Base-by-base conservation (phyloP, 2,113 vertebrate genomes). In the Anser brachyrhynchus region DNA sequence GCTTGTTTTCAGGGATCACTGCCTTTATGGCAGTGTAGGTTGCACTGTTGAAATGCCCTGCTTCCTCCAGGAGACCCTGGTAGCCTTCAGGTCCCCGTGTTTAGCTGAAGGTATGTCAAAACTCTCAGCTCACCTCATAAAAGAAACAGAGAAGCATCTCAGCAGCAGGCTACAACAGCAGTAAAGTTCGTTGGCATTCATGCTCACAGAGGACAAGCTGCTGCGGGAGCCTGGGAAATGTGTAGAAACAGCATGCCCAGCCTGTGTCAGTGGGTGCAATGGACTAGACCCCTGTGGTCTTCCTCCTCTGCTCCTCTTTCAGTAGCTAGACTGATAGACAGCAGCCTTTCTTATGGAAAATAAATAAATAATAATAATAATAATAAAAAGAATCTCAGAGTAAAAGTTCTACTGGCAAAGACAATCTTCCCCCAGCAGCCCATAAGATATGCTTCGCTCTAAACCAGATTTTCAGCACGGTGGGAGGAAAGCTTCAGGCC, bases 51-150 rank as follows among this genome's bases (percentile, higher is more conserved):
- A 84, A 44, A 15, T 1, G 3, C 29, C 37, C 54, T 6, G 4
- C 35, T 69, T 28, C 58, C 31, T 69, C 72, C 69, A 33, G 23
- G 69, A 58, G 20, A 65, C 5, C 2, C 4, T 65, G 54, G n/a
- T 41, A 85, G 61, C 51, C 28, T 77, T 44, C 13, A n/a, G 33
- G 54, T 59, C 16, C 35, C 54, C 23, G 4, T 31, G 49, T 65
- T 66, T 26, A 82, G 43, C 61, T 62, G 75, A 87, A 79, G n/a
- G 4, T 22, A 41, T 66, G n/a, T 67, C 52, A 59, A 85, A 91
- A n/a, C 57, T 64, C 6, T 2, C 35, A 87, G 52, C 57, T 82
- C 0, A 0, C 13, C 33, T 43, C 57, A 26, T 67, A 62, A 44
- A 20, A 78, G 62, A 41, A 49, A 59, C 35, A 0, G 0, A 37